These are phyloP conservation scores for Phlogophora meticulosa DNA, from an alignment of 2,888 invertebrate genomes.

Conservation along the genomic window DNA sequence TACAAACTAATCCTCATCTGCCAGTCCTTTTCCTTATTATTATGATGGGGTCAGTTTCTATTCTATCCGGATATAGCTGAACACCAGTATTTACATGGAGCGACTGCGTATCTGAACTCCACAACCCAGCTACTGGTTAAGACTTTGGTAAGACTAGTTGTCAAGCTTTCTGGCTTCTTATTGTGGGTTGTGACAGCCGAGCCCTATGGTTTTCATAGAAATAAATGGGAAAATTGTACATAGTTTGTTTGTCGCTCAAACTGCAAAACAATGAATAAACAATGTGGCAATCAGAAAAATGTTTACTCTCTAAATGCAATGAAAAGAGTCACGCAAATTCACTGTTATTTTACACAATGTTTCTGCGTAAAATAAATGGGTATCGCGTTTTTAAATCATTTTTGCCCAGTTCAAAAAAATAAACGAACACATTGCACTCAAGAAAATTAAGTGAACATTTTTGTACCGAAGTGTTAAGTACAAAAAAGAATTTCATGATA, in stretches of 20 bases:
- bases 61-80: too few relatives aligned
- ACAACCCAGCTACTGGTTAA: too few relatives aligned
- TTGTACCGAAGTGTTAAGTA: neutral
- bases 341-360: neutral
- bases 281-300: neutral
- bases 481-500: constrained; percentile 1
- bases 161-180: too few relatives aligned
- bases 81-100: too few relatives aligned
- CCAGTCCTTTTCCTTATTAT: too few relatives aligned
- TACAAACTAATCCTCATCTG: too few relatives aligned
- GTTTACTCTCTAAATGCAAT: neutral
- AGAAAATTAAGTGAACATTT: constrained; percentile 32
- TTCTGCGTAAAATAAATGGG: neutral
- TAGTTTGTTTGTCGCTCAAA: neutral
- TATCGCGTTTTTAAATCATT: neutral
- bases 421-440: neutral
- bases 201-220: too few relatives aligned
- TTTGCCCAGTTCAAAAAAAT: neutral
- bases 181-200: too few relatives aligned
- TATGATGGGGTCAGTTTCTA: too few relatives aligned
- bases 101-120: too few relatives aligned
- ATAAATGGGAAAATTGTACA: too few relatives aligned
- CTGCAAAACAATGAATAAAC: neutral
- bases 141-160: too few relatives aligned
- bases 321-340: neutral